Conservation (phyloP, 2,113 vertebrate species). For the Himantopus leucocephalus region DNA sequence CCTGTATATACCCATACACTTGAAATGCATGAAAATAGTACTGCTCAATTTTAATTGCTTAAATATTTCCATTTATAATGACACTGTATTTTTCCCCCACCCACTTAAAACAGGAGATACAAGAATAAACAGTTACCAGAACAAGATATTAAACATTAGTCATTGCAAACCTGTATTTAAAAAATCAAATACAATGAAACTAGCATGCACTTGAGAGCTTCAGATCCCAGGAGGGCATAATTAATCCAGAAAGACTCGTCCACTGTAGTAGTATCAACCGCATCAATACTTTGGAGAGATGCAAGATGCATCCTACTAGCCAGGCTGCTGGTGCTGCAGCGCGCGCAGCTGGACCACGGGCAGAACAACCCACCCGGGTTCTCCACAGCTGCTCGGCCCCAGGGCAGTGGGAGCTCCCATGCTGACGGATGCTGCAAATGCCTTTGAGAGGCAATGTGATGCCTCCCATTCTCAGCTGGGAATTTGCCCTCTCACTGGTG, state of each 20-base stretch:
- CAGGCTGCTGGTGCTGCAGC: no score
- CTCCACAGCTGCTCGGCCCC: not conserved
- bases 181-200: conserved; percentile 14
- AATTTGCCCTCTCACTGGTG: not conserved
- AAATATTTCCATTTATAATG: conserved; percentile 60
- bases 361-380: rapidly evolving
- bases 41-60: conserved; percentile 43
- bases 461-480: not conserved
- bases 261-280: not conserved
- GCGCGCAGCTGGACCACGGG: not conserved
- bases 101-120: conserved; percentile 30
- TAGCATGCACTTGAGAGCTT: not conserved
- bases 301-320: not conserved
- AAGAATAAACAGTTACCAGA: conserved; percentile 51
- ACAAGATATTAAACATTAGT: conserved; percentile 25
- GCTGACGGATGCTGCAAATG: not conserved
- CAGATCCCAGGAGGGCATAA: not conserved
- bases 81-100: not conserved
- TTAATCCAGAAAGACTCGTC: not conserved
- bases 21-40: not conserved
- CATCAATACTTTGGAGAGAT: not conserved
- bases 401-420: not conserved
- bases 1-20: not conserved
- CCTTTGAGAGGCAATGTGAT: rapidly evolving
- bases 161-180: conserved; percentile 7